Evolutionary conservation across 2,888 invertebrate genomes (phyloP).

Genomic region (Zaprionus bogoriensis): DNA sequence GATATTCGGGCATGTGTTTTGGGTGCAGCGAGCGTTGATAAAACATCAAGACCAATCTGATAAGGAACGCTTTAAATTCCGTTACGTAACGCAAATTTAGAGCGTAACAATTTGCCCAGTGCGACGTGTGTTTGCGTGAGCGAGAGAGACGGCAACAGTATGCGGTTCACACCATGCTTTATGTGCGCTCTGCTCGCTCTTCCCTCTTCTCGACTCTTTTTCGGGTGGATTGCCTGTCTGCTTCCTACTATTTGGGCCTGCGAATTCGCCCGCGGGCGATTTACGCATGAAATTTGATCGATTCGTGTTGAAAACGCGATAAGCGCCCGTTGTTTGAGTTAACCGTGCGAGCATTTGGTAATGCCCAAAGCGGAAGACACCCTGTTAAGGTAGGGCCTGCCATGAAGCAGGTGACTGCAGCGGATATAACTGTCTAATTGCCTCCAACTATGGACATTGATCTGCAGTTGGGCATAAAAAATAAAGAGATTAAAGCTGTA

Average conservation of each 20-base stretch:
- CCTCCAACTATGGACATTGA: background rate
- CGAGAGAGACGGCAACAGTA: conserved; percentile 21
- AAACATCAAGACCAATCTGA: conserved; percentile 80
- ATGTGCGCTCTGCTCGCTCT: conserved; percentile 20
- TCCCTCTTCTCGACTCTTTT: conserved; percentile 3
- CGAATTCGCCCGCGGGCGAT: conserved; percentile 29
- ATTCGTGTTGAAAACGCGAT: conserved; percentile 65
- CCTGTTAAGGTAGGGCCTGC: background rate
- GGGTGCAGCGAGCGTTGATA: conserved; percentile 69
- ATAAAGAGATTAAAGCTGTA: too few species aligned
- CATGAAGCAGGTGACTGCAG: background rate
- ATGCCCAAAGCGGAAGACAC: background rate
- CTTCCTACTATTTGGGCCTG: conserved; percentile 20
- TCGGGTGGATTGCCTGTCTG: conserved; percentile 13
- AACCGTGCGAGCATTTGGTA: conserved; percentile 35
- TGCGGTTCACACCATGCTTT: conserved; percentile 35
- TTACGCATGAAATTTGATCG: conserved; percentile 63
- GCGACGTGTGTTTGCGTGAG: conserved; percentile 8
- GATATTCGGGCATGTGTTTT: conserved; percentile 27
- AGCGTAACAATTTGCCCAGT: conserved; percentile 67
- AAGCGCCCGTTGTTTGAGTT: conserved; percentile 44
- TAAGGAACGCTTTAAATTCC: conserved; percentile 83
- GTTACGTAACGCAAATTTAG: conserved; percentile 83
- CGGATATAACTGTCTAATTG: background rate
- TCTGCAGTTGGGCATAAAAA: background rate